phyloP scores from a whole-genome alignment of 2,113 vertebrate species.

The Nerophis ophidion region DNA sequence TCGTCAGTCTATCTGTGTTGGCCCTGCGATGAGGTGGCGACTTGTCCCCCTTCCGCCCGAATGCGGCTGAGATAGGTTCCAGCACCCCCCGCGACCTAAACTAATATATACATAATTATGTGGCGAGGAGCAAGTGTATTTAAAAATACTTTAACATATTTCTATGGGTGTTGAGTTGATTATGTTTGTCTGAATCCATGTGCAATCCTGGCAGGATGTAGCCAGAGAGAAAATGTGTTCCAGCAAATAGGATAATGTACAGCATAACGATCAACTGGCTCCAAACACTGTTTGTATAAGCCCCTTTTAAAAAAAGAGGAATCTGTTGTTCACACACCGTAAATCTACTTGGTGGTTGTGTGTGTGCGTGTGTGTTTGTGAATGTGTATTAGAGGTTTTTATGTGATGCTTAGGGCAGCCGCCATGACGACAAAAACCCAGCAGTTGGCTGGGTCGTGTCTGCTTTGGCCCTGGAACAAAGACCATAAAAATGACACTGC shows the following conservation, averaged over 20 bases:
- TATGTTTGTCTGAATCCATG: constrained; percentile 13
- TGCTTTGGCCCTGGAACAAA: constrained; percentile 38
- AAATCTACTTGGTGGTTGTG: constrained; percentile 45
- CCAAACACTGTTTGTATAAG: constrained; percentile 58
- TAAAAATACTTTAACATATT: too few species aligned
- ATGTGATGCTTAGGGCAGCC: constrained; percentile 40
- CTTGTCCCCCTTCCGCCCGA: too few species aligned
- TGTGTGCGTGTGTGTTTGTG: constrained; percentile 3
- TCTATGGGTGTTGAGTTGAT: not conserved
- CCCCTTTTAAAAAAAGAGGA: constrained; percentile 27
- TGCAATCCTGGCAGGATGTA: constrained; percentile 20
- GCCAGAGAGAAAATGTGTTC: constrained; percentile 44
- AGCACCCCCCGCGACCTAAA: too few species aligned
- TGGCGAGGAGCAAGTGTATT: too few species aligned
- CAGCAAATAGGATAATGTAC: constrained; percentile 58
- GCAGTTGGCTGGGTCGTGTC: constrained; percentile 44
- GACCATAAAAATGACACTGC: constrained; percentile 53
- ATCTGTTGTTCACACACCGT: constrained; percentile 47
- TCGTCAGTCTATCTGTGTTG: too few species aligned
- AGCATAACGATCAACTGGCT: constrained; percentile 56
- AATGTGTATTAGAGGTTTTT: constrained; percentile 32
- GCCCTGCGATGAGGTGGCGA: too few species aligned
- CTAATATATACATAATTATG: too few species aligned
- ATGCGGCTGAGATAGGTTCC: too few species aligned
- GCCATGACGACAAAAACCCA: constrained; percentile 37